phyloP scores from a whole-genome alignment of 2,888 invertebrate species.

The Aphelenchoides bicaudatus region DNA sequence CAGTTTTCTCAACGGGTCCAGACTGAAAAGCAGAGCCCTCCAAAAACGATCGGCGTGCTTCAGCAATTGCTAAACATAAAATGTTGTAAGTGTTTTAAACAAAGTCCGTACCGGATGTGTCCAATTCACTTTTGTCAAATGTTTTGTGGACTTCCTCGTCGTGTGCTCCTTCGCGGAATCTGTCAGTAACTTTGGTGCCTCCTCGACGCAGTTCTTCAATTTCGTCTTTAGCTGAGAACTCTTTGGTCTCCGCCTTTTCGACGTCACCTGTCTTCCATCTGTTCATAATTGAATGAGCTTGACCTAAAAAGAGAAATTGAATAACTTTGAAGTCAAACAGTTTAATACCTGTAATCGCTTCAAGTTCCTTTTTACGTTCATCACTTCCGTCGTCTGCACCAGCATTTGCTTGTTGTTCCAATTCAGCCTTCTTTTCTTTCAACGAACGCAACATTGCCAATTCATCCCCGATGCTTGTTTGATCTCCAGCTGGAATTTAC shows the following conservation, averaged over 20 bases:
- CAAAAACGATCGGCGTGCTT: conserved; percentile 56
- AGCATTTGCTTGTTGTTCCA: conserved; percentile 42
- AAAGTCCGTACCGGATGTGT: conserved; percentile 46
- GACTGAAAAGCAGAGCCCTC: conserved; percentile 55
- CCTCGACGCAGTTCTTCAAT: conserved; percentile 57
- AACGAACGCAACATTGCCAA: conserved; percentile 46
- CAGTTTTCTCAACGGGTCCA: conserved; percentile 46
- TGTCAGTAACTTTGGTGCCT: conserved; percentile 53
- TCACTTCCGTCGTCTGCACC: conserved; percentile 32
- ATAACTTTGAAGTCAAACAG: too few relatives aligned
- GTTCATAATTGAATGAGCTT: conserved; percentile 50
- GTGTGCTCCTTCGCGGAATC: conserved; percentile 53
- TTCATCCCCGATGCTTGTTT: conserved; percentile 53
- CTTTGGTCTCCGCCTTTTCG: conserved; percentile 50
- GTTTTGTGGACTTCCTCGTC: conserved; percentile 41
- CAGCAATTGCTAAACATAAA: conserved; percentile 32
- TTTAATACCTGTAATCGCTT: conserved; percentile 25
- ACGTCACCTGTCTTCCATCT: conserved; percentile 61
- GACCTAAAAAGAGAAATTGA: too few relatives aligned
- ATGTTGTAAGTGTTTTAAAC: background rate
- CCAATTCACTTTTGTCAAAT: conserved; percentile 50
- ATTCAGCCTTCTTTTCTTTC: conserved; percentile 43
- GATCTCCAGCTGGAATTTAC: conserved; percentile 33
- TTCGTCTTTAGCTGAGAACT: conserved; percentile 49
- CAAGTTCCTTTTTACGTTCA: conserved; percentile 24